Evolutionary conservation across 2,797 vertebrate genomes (phyloP), one percentile per base, ranked within the genome.

Genomic region (Platalea minor): DNA sequence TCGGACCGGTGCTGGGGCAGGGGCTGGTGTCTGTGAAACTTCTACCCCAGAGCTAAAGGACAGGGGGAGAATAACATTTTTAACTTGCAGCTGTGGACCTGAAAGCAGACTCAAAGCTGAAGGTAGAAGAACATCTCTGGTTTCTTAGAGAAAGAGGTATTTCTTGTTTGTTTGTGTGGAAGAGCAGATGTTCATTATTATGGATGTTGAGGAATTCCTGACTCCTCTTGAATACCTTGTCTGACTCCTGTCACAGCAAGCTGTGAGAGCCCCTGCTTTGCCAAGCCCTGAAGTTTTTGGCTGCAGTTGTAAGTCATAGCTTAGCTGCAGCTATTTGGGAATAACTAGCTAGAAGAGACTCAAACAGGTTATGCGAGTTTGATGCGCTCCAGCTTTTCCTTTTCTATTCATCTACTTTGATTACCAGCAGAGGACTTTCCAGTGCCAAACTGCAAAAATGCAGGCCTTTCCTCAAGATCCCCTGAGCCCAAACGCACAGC

Each of bases 201-300:
- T 39, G 67, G 80, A 85, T 89, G 48, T 18, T 93, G 53, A 86
- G 59, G 83, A 86, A 90, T 93, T 89, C 63, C 61, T 89, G 61
- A 85, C 26, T 92, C 48, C 23, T 91, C 63, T 91, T 3, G 2
- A 81, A 82, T 87, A 91, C 88, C 77, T 95, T 93, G 59, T 82
- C 67, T 87, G 70, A 89, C 70, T 96, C 69, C 69, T 90, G 93
- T 93, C 88, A 93, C 35, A 91, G 78, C 89, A 95, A 91, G 83
- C 89, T 84, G 88, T 50, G 80, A 70, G 72, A 90, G 59, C 21
- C 51, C 43, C 23, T n/a, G 33, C 63, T 90, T 86, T 93, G 90
- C 90, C 85, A 91, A 93, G 77, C 70, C 91, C 64, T 85, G 20
- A 89, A 92, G 72, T 74, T 95, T 91, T 94, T 95, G 88, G 83